Percentiles rank a stretch among this genome's conserved stretches.
Conservation (phyloP, 2,113 vertebrate species). For the Rhipidura dahli region DNA sequence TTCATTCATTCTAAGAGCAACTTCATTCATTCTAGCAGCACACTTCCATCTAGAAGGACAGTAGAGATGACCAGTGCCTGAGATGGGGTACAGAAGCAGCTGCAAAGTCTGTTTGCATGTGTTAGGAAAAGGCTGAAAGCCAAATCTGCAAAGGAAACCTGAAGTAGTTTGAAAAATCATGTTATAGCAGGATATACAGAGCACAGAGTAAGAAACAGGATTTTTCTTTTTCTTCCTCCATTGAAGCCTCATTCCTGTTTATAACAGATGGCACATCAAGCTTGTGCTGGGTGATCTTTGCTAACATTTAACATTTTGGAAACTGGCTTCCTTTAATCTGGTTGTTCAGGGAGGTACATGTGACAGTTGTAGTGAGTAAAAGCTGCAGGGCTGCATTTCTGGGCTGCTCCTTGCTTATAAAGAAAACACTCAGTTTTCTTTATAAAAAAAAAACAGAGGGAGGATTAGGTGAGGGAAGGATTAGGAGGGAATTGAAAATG, state of each 20-base stretch:
- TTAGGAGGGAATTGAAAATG: background rate
- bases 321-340: background rate
- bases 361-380: background rate
- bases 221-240: background rate
- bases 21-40: background rate
- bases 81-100: background rate
- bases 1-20: background rate
- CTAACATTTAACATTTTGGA: background rate
- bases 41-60: background rate
- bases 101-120: background rate
- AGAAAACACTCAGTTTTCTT: background rate
- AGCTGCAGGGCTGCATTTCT: background rate
- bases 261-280: background rate
- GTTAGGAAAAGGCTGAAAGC: background rate
- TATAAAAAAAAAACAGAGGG: too few species aligned
- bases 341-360: background rate
- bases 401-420: background rate
- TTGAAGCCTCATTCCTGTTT: background rate
- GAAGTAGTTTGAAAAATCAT: background rate
- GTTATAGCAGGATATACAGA: background rate
- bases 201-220: background rate
- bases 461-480: too few species aligned
- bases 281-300: background rate
- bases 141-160: background rate
- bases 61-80: background rate